These are phyloP conservation scores for Seriola aureovittata DNA, from an alignment of 2,113 vertebrate species.

Conservation along the genomic window DNA sequence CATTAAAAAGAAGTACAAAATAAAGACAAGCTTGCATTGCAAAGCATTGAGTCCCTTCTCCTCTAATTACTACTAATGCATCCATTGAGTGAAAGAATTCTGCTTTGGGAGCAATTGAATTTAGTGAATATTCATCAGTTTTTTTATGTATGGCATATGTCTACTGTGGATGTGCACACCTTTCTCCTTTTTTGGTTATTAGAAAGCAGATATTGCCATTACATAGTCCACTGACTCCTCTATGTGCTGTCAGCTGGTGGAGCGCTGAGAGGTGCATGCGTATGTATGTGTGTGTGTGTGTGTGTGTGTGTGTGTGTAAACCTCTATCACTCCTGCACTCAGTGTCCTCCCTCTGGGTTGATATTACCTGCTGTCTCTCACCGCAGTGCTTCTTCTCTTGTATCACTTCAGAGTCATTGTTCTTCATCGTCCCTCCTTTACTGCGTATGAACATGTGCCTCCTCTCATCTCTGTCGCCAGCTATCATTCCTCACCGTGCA, in stretches of 20 bases:
- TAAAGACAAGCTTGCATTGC: not conserved
- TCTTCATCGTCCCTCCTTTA: constrained; percentile 30
- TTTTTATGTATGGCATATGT: not conserved
- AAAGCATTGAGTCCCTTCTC: not conserved
- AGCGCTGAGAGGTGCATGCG: not conserved
- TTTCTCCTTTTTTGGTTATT: constrained; percentile 9
- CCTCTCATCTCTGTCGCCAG: constrained; percentile 45
- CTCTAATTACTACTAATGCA: not conserved
- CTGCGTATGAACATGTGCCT: constrained; percentile 46
- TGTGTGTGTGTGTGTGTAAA: constrained; percentile 20
- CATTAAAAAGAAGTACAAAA: not conserved
- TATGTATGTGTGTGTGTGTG: constrained; percentile 31
- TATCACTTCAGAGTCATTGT: constrained; percentile 41
- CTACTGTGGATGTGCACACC: not conserved
- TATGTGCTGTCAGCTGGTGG: constrained; percentile 13
- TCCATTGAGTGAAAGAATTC: not conserved
- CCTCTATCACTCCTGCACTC: not conserved
- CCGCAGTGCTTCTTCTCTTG: constrained; percentile 15
- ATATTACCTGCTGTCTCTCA: constrained; percentile 25
- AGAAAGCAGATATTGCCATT: constrained; percentile 30
- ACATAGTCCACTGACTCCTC: constrained; percentile 35
- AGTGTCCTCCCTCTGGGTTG: constrained; percentile 3
- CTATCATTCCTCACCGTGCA: constrained; percentile 46
- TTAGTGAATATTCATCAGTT: not conserved
- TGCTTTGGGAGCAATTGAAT: not conserved